Conservation (phyloP, 2,888 invertebrate genomes). For the Cremastobaeus sp. region DNA sequence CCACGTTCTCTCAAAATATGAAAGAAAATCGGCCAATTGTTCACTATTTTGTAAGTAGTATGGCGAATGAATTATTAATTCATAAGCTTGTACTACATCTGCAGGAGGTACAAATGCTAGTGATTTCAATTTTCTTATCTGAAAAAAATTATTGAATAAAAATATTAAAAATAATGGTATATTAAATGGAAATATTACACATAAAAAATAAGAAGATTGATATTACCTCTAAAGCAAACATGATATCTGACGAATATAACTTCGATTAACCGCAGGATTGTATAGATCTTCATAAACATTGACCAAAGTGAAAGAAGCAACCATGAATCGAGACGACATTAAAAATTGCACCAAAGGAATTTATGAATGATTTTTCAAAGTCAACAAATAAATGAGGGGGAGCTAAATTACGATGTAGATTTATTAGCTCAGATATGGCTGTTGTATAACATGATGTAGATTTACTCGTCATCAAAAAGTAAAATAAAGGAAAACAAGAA, state of each 20-base stretch:
- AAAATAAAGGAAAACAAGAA: neutral
- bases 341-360: neutral
- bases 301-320: constrained; percentile 9
- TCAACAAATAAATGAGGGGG: neutral
- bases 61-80: neutral
- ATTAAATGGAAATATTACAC: constrained; percentile 1
- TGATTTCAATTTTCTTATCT: constrained; percentile 10
- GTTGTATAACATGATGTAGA: neutral
- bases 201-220: neutral
- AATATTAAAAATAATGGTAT: neutral
- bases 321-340: neutral
- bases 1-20: constrained; percentile 15
- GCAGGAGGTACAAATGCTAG: constrained; percentile 13
- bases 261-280: neutral
- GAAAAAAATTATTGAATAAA: neutral
- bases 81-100: neutral
- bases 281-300: constrained; percentile 8
- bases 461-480: constrained; percentile 3
- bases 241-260: constrained; percentile 1
- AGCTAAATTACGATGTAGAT: neutral
- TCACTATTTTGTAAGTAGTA: constrained; percentile 1
- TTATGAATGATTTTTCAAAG: constrained; percentile 15
- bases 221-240: constrained; percentile 6
- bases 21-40: neutral
- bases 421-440: neutral